Evolutionary conservation across 1,140 invertebrate species (phyloP).

Genomic region (Heliconius nattereri): DNA sequence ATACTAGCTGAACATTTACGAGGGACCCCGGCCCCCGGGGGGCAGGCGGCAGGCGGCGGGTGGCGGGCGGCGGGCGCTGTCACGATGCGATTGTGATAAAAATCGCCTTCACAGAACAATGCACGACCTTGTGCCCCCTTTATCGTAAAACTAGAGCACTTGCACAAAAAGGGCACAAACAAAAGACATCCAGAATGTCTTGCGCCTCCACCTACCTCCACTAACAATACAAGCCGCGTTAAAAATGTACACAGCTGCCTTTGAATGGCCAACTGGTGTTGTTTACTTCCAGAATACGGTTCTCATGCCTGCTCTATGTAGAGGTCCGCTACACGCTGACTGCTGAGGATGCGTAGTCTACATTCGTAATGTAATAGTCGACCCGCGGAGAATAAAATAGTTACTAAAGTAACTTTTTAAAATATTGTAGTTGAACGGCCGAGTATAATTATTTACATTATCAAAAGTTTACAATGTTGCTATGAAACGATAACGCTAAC

Average conservation of each 20-base stretch:
- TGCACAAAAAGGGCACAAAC: conserved; percentile 18
- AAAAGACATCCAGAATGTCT: conserved; percentile 6
- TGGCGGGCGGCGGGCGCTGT: not conserved
- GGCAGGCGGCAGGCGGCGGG: no score
- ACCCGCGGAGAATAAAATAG: not conserved
- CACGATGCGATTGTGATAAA: conserved; percentile 20
- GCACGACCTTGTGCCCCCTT: conserved; percentile 25
- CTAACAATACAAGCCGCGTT: not conserved
- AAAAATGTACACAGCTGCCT: not conserved
- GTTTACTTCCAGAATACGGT: not conserved
- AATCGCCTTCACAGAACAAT: conserved; percentile 28
- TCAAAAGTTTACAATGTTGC: not conserved
- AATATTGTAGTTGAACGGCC: no score
- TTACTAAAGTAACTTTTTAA: not conserved
- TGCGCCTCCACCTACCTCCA: not conserved
- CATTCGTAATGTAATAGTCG: no score
- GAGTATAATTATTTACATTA: not conserved
- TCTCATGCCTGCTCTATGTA: not conserved
- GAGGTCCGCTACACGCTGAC: not conserved
- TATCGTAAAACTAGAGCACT: conserved; percentile 29
- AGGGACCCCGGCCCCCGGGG: not conserved
- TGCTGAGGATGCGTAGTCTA: no score
- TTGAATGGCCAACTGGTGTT: not conserved
- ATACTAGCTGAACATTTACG: not conserved
- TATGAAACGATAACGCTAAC: not conserved